phyloP scores from a whole-genome alignment of 1,140 invertebrate species.

The Scaptodrosophila lebanonensis region DNA sequence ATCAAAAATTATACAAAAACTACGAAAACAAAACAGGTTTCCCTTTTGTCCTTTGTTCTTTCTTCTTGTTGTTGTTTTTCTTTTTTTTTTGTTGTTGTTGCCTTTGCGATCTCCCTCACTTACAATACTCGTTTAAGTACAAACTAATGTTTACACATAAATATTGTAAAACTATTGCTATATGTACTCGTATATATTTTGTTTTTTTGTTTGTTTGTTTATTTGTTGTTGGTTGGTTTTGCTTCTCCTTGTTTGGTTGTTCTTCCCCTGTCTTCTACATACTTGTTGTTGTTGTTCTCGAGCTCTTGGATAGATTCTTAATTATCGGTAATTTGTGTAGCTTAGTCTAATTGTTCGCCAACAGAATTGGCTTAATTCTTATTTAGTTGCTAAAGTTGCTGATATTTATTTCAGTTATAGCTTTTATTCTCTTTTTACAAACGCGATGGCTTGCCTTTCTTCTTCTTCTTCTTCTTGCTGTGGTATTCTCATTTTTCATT shows the following conservation, averaged over 20 bases:
- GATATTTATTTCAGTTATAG: constrained; percentile 24
- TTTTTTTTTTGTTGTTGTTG: constrained; percentile 9
- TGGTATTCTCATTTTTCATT: constrained; percentile 8
- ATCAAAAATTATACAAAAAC: constrained; percentile 8
- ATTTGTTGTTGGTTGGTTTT: constrained; percentile 41
- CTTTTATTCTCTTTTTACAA: constrained; percentile 27
- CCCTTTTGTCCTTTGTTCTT: constrained; percentile 22
- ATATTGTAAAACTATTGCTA: too few species aligned
- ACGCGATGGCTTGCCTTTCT: constrained; percentile 29
- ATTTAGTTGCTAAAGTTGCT: constrained; percentile 13
- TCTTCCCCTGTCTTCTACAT: too few species aligned
- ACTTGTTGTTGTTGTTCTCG: constrained; percentile 13
- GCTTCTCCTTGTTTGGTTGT: constrained; percentile 22
- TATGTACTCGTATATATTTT: not conserved
- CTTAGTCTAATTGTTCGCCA: constrained; percentile 59
- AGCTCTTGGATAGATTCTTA: constrained; percentile 47
- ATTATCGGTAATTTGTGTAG: constrained; percentile 45
- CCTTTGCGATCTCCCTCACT: too few species aligned
- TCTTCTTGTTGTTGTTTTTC: constrained; percentile 1
- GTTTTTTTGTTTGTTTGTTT: constrained; percentile 28
- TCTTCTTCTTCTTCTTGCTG: constrained; percentile 29
- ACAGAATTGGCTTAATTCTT: too few species aligned
- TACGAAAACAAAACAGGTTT: constrained; percentile 14
- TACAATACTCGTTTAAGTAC: too few species aligned
- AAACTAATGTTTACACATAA: too few species aligned